Evolutionary conservation across 2,888 invertebrate genomes (phyloP).

Genomic region (Congeria kusceri): DNA sequence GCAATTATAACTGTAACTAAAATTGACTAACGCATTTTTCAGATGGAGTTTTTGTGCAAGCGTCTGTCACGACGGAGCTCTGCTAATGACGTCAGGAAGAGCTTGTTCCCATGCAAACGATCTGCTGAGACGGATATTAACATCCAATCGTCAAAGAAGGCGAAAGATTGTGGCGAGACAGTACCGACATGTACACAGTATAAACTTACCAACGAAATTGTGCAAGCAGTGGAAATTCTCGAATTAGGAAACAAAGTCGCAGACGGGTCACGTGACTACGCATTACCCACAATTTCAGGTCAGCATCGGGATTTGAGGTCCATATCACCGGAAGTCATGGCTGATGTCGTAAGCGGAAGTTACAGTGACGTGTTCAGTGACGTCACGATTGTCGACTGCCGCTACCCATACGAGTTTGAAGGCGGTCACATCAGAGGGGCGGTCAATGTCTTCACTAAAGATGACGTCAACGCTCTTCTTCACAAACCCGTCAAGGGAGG

Average conservation of each 20-base stretch:
- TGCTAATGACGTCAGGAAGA: no score
- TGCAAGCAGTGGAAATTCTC: no score
- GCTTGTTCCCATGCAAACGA: no score
- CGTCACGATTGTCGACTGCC: constrained; percentile 39
- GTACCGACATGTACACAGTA: no score
- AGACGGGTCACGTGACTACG: constrained; percentile 54
- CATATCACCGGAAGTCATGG: constrained; percentile 70
- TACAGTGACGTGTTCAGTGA: constrained; percentile 15
- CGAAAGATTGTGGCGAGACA: no score
- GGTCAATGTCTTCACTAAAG: constrained; percentile 43
- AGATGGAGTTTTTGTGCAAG: no score
- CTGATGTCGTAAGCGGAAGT: constrained; percentile 31
- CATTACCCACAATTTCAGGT: constrained; percentile 72
- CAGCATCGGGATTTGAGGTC: constrained; percentile 78
- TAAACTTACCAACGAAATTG: constrained; percentile 9
- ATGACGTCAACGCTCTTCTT: constrained; percentile 33
- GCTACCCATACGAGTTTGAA: constrained; percentile 46
- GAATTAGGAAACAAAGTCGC: no score
- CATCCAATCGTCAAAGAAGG: no score
- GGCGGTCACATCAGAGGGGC: constrained; percentile 48
- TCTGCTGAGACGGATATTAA: no score
- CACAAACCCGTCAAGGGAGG: constrained; percentile 13
- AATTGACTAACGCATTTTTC: no score
- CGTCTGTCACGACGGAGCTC: no score
- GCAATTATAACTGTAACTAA: no score